Evolutionary conservation across 2,888 invertebrate species (phyloP).

Genomic region (Isoperla grammatica): DNA sequence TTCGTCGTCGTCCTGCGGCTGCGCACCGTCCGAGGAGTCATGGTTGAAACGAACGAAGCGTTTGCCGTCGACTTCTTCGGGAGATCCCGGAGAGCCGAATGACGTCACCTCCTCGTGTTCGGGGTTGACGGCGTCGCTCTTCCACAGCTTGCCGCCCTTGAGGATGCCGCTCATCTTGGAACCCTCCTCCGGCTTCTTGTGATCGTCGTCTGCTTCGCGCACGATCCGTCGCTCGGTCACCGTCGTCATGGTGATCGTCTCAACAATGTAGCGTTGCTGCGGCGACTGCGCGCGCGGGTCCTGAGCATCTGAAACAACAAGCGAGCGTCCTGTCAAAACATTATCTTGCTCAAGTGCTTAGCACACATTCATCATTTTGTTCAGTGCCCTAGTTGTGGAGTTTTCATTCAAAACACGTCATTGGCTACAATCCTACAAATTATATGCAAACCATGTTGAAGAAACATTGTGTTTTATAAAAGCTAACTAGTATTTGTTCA

Average conservation of each 20-base stretch:
- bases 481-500: no score
- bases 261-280: conserved; percentile 54
- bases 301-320: background rate
- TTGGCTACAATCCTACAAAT: no score
- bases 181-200: conserved; percentile 20
- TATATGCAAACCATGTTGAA: no score
- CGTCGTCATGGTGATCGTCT: conserved; percentile 63
- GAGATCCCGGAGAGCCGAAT: conserved; percentile 9
- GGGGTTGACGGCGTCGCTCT: conserved; percentile 49
- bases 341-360: no score
- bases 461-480: no score
- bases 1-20: conserved; percentile 30
- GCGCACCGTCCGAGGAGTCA: conserved; percentile 40
- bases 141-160: conserved; percentile 74
- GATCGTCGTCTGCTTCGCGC: conserved; percentile 45
- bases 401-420: no score
- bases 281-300: conserved; percentile 29
- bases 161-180: conserved; percentile 57
- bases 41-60: conserved; percentile 63
- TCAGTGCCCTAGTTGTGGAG: no score
- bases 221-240: conserved; percentile 59
- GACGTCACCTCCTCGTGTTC: conserved; percentile 47
- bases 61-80: conserved; percentile 51
- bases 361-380: no score
- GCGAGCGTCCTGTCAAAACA: no score